phyloP scores from a whole-genome alignment of 2,797 vertebrate genomes.

The Fratercula arctica region DNA sequence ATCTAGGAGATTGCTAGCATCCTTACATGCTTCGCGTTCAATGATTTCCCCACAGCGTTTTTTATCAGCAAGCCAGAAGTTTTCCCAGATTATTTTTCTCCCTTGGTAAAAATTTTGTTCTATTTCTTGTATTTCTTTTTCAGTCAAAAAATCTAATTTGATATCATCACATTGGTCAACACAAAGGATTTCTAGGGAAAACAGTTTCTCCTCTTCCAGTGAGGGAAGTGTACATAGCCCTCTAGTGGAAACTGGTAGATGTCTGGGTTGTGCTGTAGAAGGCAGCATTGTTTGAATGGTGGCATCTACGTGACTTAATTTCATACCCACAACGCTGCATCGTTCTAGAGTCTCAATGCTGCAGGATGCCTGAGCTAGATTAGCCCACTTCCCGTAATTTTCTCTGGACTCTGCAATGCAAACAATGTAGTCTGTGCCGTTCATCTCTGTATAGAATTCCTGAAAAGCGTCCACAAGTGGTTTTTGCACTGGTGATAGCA shows the following conservation, averaged over 20 bases:
- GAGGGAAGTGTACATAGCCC: constrained; percentile 75
- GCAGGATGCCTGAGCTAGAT: constrained; percentile 79
- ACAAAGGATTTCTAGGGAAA: constrained; percentile 82
- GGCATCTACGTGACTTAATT: constrained; percentile 82
- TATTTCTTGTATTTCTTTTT: constrained; percentile 68
- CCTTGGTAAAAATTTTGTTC: constrained; percentile 82
- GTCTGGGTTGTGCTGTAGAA: constrained; percentile 51
- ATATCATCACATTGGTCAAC: constrained; percentile 80
- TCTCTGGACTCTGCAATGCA: constrained; percentile 82
- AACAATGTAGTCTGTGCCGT: constrained; percentile 81
- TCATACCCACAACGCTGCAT: constrained; percentile 82
- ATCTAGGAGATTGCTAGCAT: constrained; percentile 63
- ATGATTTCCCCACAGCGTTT: constrained; percentile 63
- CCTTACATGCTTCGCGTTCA: constrained; percentile 35
- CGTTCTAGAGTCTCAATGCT: constrained; percentile 67
- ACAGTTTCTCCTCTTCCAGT: constrained; percentile 78
- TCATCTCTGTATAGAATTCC: constrained; percentile 85
- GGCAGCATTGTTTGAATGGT: constrained; percentile 78
- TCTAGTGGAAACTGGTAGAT: constrained; percentile 75
- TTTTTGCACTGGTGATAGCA: constrained; percentile 80
- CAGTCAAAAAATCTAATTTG: constrained; percentile 42
- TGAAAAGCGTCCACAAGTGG: constrained; percentile 82
- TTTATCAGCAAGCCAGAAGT: constrained; percentile 70
- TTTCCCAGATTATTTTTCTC: constrained; percentile 69
- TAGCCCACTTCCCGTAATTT: constrained; percentile 79